Base-by-base conservation (phyloP, 2,797 vertebrate species). In the Acipenser ruthenus region DNA sequence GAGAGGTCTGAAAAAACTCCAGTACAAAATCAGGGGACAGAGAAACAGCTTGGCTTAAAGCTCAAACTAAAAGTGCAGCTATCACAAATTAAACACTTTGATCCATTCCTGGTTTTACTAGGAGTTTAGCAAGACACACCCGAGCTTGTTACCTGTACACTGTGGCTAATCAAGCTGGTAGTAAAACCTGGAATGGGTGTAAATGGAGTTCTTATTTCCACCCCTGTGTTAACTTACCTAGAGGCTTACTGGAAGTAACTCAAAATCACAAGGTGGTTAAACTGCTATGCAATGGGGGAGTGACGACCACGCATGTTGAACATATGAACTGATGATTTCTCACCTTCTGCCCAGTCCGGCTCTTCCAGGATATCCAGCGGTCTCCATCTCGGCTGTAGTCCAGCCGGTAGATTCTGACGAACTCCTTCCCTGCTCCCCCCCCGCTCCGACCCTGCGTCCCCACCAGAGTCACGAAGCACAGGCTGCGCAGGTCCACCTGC, bases 361-460 rank as follows among this genome's bases (percentile, higher is more conserved):
- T 90, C 64, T 72, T 94, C 94, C 94, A 96, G 69, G 91, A 85
- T 69, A 89, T 78, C 94, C 94, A 95, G 70, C 79, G 82, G 70
- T 85, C 79, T 0, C 93, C 93, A 0, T 93, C 91, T 0, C 93
- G 82, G 81, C 93, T 96, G 74, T 95, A 95, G 82, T 93, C 89
- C 2, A 96, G 78, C 4, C 91, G 85, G 73, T 96, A 96, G 1
- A 86, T 84, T 0, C 88, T 88, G 49, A 93, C 92, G 1, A 91
- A 95, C 70, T 96, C 94, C 3, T 93, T 94, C 23, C 93, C 94
- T 0, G 88, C 89, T 72, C 83, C 90, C 0, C 87, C 80, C 50
- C 92, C 93, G 0, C 92, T 93, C 0, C 94, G 87, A 9, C 94
- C 94, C 87, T 96, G 94, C 1, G 93, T 95, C 64, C 91, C 94